Percentiles rank a stretch among this genome's conserved stretches.
Conservation (phyloP, 2,113 vertebrate genomes). For the Perca fluviatilis region DNA sequence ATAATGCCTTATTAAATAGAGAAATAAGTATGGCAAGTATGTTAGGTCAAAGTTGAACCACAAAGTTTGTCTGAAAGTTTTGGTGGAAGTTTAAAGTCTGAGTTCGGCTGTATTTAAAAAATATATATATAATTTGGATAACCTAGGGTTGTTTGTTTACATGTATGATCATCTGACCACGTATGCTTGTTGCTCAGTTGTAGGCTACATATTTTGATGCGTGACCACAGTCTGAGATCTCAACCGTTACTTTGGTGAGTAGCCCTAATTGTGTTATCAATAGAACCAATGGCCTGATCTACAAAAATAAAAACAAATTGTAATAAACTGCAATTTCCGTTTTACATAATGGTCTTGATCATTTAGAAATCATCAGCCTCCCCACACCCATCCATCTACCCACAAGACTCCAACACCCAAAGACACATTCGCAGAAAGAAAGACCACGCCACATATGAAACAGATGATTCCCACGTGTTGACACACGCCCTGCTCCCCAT, state of each 20-base stretch:
- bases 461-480: slow-evolving; percentile 26
- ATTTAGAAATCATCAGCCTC: slow-evolving; percentile 1
- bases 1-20: background rate
- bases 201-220: too few relatives aligned
- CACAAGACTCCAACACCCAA: background rate
- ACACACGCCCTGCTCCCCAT: slow-evolving; percentile 19
- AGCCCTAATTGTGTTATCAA: background rate
- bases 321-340: background rate
- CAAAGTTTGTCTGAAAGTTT: background rate
- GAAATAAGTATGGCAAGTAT: background rate
- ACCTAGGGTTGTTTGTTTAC: background rate
- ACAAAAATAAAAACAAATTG: background rate
- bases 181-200: background rate
- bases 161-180: background rate
- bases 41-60: background rate
- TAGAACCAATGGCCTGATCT: background rate
- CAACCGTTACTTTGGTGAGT: background rate
- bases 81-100: background rate
- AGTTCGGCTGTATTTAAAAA: too few relatives aligned
- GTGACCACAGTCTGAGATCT: background rate
- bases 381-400: slow-evolving; percentile 1
- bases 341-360: background rate
- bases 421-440: slow-evolving; percentile 5
- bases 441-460: slow-evolving; percentile 7
- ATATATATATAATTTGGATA: background rate